phyloP scores from a whole-genome alignment of 2,113 vertebrate genomes.

The Laticauda colubrina region DNA sequence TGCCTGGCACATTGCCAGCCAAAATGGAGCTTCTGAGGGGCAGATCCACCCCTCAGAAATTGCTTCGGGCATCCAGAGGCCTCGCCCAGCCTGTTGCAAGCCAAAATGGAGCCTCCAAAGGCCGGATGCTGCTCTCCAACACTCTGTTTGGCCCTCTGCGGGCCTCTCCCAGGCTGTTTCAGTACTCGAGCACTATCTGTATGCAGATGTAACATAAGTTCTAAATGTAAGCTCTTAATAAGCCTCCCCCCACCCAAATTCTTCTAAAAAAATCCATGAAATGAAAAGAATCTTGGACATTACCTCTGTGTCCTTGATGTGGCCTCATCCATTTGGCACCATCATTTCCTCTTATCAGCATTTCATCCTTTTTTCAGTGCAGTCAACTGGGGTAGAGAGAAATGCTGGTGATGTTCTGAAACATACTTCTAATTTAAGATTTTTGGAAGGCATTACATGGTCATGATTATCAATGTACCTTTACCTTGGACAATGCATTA shows the following conservation, averaged over 20 bases:
- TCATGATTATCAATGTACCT: not conserved
- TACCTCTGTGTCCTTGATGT: not conserved
- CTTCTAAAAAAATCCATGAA: not conserved
- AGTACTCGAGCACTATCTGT: too few relatives aligned
- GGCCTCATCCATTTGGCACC: not conserved
- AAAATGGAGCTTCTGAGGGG: too few relatives aligned
- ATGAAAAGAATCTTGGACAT: not conserved
- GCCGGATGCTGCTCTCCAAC: too few relatives aligned
- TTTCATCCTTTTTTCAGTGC: not conserved
- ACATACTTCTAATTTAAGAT: not conserved
- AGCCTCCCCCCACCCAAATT: not conserved
- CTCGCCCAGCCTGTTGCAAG: too few relatives aligned
- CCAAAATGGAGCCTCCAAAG: too few relatives aligned
- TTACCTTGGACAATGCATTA: not conserved
- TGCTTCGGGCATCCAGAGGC: too few relatives aligned
- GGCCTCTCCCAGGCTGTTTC: too few relatives aligned
- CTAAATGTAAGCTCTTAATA: not conserved
- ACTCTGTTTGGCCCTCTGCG: too few relatives aligned
- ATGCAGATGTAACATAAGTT: not conserved
- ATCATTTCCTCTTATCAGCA: not conserved
- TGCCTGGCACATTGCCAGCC: too few relatives aligned
- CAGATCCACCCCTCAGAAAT: too few relatives aligned
- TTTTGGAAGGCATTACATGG: not conserved
- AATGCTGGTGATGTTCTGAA: not conserved
- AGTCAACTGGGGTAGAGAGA: not conserved